These are phyloP conservation scores for Phragmatobia fuliginosa DNA, from an alignment of 2,888 invertebrate species.

Conservation along the genomic window DNA sequence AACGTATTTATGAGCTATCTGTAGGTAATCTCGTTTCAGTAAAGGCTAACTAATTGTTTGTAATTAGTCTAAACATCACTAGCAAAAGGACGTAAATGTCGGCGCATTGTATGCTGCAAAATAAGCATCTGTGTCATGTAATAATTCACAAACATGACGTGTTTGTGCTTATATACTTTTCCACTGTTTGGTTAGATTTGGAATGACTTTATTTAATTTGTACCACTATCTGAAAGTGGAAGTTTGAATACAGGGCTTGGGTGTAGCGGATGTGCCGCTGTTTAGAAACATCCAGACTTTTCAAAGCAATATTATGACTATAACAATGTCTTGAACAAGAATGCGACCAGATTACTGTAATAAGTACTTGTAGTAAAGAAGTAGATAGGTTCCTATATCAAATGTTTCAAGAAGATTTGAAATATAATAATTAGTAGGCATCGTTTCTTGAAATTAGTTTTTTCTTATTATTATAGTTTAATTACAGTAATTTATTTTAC, in stretches of 20 bases:
- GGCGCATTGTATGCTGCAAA: background rate
- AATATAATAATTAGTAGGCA: background rate
- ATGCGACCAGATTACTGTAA: background rate
- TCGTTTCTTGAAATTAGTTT: too few relatives aligned
- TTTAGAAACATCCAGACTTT: background rate
- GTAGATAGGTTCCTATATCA: too few relatives aligned
- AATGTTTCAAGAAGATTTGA: too few relatives aligned
- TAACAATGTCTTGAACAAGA: background rate
- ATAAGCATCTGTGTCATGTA: constrained; percentile 8
- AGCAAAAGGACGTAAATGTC: constrained; percentile 22
- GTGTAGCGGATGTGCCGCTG: background rate
- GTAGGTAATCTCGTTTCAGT: constrained; percentile 44
- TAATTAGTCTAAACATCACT: constrained; percentile 30
- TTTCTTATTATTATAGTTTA: background rate
- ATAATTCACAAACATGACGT: constrained; percentile 14
- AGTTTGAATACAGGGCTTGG: background rate
- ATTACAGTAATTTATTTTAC: too few relatives aligned
- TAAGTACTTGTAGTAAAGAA: too few relatives aligned
- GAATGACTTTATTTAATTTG: constrained; percentile 11
- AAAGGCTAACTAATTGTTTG: constrained; percentile 44
- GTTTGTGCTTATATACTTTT: constrained; percentile 23
- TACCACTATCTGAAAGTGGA: background rate
- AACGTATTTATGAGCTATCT: constrained; percentile 32
- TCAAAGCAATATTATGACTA: background rate
- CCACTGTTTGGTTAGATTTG: constrained; percentile 35